These are phyloP conservation scores for Solenodon paradoxus DNA, from an alignment of 2,113 vertebrate genomes.

Conservation along the genomic window DNA sequence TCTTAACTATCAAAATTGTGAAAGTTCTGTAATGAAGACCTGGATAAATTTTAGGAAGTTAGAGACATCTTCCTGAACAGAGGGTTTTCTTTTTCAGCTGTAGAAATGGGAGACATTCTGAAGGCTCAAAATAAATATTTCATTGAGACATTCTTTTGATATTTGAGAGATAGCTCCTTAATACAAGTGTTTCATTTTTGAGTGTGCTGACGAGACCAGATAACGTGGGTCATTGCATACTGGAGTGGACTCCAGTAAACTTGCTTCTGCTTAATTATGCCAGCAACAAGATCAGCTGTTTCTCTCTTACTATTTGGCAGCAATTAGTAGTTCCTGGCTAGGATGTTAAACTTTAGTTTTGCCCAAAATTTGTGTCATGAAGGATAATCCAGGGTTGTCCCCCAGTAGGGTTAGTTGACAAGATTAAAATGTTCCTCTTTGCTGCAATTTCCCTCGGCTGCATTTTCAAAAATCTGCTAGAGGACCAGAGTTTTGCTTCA, in stretches of 20 bases:
- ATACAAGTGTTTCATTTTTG: background rate
- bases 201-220: background rate
- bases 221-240: background rate
- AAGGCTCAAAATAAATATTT: constrained; percentile 21
- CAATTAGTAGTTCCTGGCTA: background rate
- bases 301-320: background rate
- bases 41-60: background rate
- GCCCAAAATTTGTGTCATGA: background rate
- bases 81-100: background rate
- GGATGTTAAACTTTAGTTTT: background rate
- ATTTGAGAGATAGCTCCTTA: background rate
- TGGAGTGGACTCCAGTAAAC: rapidly evolving
- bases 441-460: background rate
- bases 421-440: background rate
- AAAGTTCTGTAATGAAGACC: background rate
- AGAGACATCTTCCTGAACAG: background rate
- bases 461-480: background rate
- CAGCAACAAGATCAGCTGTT: background rate
- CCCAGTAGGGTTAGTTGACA: background rate
- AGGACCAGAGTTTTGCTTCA: background rate
- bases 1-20: background rate
- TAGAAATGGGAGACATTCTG: background rate
- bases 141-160: background rate
- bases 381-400: background rate
- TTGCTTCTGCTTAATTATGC: background rate